A percentile compares a stretch with the other conserved stretches of the same genome.
Conservation (phyloP, 1,140 invertebrate genomes). For the Zaprionus taronus region DNA sequence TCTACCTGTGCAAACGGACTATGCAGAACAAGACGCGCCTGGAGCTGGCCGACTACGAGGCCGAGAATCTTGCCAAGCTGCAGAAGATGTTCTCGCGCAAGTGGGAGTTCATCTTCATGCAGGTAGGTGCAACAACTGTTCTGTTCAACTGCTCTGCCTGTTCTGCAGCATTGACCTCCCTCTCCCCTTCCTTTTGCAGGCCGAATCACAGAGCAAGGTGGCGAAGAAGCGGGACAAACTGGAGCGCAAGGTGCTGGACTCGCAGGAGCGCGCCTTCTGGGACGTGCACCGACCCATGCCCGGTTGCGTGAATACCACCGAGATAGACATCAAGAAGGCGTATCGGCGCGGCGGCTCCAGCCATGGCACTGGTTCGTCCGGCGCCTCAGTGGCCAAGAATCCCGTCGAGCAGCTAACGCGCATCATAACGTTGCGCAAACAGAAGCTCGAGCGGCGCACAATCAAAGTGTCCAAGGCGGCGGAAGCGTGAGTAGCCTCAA, state of each 20-base stretch:
- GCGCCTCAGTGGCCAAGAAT: conserved; percentile 82
- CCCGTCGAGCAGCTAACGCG: conserved; percentile 81
- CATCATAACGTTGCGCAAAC: conserved; percentile 80
- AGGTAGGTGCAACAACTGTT: conserved; percentile 83
- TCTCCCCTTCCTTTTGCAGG: conserved; percentile 47
- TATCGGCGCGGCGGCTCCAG: conserved; percentile 87
- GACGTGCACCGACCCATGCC: conserved; percentile 99
- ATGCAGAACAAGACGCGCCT: conserved; percentile 99
- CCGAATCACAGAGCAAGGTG: conserved; percentile 92
- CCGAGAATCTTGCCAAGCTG: conserved; percentile 97
- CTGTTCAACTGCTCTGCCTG: too few species aligned
- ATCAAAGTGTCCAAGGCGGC: conserved; percentile 98
- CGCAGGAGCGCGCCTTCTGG: conserved; percentile 99
- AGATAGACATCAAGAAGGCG: conserved; percentile 98
- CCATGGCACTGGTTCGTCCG: conserved; percentile 80
- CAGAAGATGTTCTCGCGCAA: conserved; percentile 99
- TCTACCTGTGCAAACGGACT: conserved; percentile 99
- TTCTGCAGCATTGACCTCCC: not conserved
- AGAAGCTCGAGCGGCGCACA: conserved; percentile 87
- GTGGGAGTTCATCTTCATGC: conserved; percentile 99
- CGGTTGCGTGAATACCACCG: conserved; percentile 99
- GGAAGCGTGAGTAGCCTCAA: conserved; percentile 91
- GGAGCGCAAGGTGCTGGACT: conserved; percentile 98
- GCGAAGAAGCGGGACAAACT: conserved; percentile 99
- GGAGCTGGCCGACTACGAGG: conserved; percentile 99